Percentiles rank a stretch among this genome's conserved stretches.
These are phyloP conservation scores for Nomia melanderi DNA, from an alignment of 1,140 invertebrate genomes.

Conservation along the genomic window DNA sequence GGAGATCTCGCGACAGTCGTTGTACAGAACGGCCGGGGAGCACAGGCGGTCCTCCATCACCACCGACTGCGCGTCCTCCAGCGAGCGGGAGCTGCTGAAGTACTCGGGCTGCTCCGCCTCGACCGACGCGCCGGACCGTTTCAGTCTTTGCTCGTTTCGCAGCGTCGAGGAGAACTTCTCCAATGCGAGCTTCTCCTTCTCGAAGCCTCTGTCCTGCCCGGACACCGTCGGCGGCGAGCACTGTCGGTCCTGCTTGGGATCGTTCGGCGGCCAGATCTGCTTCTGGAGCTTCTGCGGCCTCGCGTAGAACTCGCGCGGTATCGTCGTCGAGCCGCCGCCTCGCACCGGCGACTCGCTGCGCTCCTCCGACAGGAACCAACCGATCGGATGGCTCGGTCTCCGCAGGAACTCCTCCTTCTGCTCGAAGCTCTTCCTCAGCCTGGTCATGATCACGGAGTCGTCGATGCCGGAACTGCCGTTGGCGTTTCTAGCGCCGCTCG, in stretches of 20 bases:
- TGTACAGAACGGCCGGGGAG: constrained; percentile 11
- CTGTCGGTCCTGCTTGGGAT: constrained; percentile 56
- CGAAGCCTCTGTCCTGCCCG: constrained; percentile 11
- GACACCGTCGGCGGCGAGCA: constrained; percentile 21
- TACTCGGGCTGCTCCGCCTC: constrained; percentile 65
- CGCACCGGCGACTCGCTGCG: constrained; percentile 13
- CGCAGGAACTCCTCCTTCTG: constrained; percentile 93
- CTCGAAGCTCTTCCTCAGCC: constrained; percentile 90
- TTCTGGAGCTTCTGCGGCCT: constrained; percentile 88
- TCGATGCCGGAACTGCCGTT: constrained; percentile 75
- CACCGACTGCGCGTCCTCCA: constrained; percentile 20
- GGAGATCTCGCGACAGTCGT: constrained; percentile 16
- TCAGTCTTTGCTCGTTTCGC: constrained; percentile 76
- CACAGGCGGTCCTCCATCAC: neutral
- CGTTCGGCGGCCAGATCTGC: constrained; percentile 87
- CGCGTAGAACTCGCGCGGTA: constrained; percentile 88
- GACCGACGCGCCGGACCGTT: constrained; percentile 40
- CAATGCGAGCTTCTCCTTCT: constrained; percentile 28
- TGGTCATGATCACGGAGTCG: constrained; percentile 85
- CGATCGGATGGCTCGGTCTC: constrained; percentile 86
- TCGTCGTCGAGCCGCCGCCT: constrained; percentile 76
- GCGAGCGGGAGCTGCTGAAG: constrained; percentile 26
- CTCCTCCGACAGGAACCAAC: constrained; percentile 79
- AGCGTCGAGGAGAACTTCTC: constrained; percentile 75
- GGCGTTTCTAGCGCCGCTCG: constrained; percentile 76